Base-by-base conservation (phyloP, 1,140 invertebrate species). In the Atta texana region DNA sequence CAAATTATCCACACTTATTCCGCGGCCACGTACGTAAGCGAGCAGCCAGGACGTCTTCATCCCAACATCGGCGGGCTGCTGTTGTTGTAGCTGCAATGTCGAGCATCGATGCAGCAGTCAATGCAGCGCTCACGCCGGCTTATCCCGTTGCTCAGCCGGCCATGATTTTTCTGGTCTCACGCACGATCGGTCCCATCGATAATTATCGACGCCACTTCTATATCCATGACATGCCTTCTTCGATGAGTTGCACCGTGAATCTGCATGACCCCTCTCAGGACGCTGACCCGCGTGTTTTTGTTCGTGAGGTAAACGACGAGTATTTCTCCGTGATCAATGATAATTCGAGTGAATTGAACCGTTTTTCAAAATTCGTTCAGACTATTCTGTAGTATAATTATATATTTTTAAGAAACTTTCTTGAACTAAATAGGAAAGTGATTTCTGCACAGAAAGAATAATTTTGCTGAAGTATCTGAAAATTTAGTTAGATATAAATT, bases 1-100 rank as follows among this genome's bases (percentile, higher is more conserved):
- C 92, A 92, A 93, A 93, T 93, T 91, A 90, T 81, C 90, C 87
- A 91, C 89, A 92, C 91, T 93, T 92, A 92, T 90, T 92, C 90
- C 55, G 61, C 82, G 44, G 34, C 74, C 68, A 80, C 85, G 51
- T 87, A 90, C 81, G 86, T 63, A 82, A 64, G 77, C 71, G 87
- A 88, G 85, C 61, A 61, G 87, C 84, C 57, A 75, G 87, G 88
- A 93, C 91, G 88, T 93, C 92, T 93, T 93, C 92, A 92, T 93
- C 89, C 51, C 88, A 76, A 80, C 87, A 89, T 86, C 88, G 77
- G 77, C 84, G 57, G 87, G n/a, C n/a, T 34, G 61, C 82, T 64
- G 53, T 31, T 74, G 28, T 24, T 53, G 24, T 21, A 28, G 68
- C 53, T 21, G 55, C 21, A 55, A 53, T 18, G 39, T 10, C 39